These are phyloP conservation scores for Plebejus anna DNA, from an alignment of 2,888 invertebrate species.

Conservation along the genomic window DNA sequence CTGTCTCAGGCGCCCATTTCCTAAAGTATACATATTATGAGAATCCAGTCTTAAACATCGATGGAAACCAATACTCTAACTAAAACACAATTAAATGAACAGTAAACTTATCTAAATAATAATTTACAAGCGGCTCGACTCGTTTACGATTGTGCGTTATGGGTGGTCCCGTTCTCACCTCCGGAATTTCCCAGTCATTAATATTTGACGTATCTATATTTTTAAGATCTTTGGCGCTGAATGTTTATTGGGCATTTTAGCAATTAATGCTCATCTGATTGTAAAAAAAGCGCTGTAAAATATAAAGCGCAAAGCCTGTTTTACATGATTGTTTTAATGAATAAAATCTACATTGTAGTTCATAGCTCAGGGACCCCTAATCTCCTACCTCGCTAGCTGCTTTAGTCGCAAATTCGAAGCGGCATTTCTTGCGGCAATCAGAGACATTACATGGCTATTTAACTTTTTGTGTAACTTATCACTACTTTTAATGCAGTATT, in stretches of 20 bases:
- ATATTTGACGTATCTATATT: slow-evolving; percentile 13
- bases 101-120: slow-evolving; percentile 19
- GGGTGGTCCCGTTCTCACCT: slow-evolving; percentile 24
- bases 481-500: too few species aligned
- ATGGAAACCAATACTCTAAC: background rate
- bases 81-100: slow-evolving; percentile 26
- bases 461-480: too few species aligned
- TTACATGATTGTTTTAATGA: background rate
- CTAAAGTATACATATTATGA: background rate
- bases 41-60: background rate
- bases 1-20: too few species aligned
- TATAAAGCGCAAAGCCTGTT: background rate
- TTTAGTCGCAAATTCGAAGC: too few species aligned
- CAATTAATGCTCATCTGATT: slow-evolving; percentile 8
- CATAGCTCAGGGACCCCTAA: background rate
- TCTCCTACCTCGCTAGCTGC: too few species aligned
- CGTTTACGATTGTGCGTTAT: background rate
- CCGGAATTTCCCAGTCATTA: background rate
- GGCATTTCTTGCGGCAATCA: too few species aligned
- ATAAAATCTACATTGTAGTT: background rate
- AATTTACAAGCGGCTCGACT: background rate
- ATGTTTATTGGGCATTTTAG: background rate
- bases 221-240: background rate
- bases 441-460: too few species aligned
- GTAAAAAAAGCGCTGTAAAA: background rate